A percentile compares a stretch with the other conserved stretches of the same genome.
phyloP scores from a whole-genome alignment of 1,140 invertebrate genomes.

The Drosophila tristis region DNA sequence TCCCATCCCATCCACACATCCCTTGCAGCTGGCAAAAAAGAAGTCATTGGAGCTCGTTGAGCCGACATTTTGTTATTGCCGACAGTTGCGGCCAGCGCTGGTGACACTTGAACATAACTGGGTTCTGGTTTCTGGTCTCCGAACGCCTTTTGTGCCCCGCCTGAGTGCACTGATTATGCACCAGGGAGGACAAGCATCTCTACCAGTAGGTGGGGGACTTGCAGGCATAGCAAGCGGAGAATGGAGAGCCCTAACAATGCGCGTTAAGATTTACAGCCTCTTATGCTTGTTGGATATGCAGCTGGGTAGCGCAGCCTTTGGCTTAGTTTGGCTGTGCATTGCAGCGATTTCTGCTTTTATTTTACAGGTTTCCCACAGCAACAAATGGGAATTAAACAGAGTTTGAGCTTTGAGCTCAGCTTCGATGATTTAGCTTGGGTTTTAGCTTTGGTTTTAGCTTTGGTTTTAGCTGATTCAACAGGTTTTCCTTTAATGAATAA shows the following conservation, averaged over 20 bases:
- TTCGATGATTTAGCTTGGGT: too few species aligned
- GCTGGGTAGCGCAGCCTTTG: too few species aligned
- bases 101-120: conserved; percentile 69
- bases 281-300: background rate
- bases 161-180: conserved; percentile 68
- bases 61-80: conserved; percentile 58
- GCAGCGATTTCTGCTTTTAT: too few species aligned
- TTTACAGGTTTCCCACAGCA: too few species aligned
- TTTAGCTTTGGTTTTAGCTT: too few species aligned
- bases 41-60: conserved; percentile 18
- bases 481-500: too few species aligned
- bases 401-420: too few species aligned
- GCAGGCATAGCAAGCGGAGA: background rate
- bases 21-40: conserved; percentile 16
- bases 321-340: too few species aligned
- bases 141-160: conserved; percentile 43
- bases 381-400: too few species aligned
- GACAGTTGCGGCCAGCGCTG: conserved; percentile 61
- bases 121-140: conserved; percentile 28
- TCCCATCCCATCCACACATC: too few species aligned
- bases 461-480: too few species aligned
- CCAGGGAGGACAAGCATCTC: conserved; percentile 22
- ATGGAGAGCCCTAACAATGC: conserved; percentile 30
- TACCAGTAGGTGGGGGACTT: background rate
- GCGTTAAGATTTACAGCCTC: conserved; percentile 56